Evolutionary conservation across 2,113 vertebrate genomes (phyloP).

Genomic region (Leuciscus idus): DNA sequence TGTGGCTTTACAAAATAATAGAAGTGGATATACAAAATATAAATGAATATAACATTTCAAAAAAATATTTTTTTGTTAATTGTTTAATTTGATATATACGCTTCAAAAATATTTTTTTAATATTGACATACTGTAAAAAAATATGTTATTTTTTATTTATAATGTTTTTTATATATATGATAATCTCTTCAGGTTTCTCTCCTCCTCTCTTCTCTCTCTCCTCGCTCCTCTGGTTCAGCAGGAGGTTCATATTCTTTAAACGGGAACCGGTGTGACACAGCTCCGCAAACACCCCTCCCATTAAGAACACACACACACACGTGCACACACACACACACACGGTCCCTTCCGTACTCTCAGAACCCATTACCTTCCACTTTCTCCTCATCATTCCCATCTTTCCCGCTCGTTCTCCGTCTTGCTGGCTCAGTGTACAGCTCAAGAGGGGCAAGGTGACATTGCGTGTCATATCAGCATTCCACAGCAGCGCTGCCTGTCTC

Average conservation of each 20-base stretch:
- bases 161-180: neutral
- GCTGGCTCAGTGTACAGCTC: constrained; percentile 37
- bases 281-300: neutral
- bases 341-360: neutral
- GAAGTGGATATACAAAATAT: no score
- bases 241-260: constrained; percentile 15
- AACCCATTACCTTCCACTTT: constrained; percentile 39
- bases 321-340: neutral
- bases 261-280: neutral
- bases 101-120: neutral
- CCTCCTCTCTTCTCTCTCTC: neutral
- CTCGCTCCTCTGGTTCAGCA: neutral
- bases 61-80: neutral
- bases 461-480: constrained; percentile 73
- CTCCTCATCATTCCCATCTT: constrained; percentile 29
- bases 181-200: neutral
- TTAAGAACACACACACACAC: neutral
- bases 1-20: no score
- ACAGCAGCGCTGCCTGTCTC: constrained; percentile 48
- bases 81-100: neutral
- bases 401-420: constrained; percentile 13
- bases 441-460: constrained; percentile 80
- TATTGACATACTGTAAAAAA: neutral
- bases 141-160: neutral
- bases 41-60: no score